Base-by-base conservation (phyloP, 2,888 invertebrate species). In the Hyles lineata region DNA sequence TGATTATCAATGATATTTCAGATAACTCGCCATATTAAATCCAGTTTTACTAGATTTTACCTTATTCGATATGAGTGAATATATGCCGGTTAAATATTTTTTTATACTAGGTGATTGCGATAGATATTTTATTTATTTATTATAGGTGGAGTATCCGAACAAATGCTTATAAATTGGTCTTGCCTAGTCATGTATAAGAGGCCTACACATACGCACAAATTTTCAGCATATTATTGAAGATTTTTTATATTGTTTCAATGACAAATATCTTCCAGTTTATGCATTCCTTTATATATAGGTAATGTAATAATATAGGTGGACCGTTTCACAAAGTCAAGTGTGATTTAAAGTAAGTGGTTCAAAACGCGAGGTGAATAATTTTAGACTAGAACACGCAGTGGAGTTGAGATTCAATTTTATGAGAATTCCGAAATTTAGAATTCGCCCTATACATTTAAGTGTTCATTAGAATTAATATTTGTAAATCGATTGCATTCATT, bases 381-480 rank as follows among this genome's bases (percentile, higher is more conserved):
- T 83, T 90, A 92, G 89, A 83, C 79, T 89, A 90, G 87, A 85
- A 82, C 84, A 86, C 84, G 81, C 86, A 87, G 87, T 88, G 85
- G 43, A 87, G 86, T 83, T 87, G 89, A 90, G 85, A 88, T 93
- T 92, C 90, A 90, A 92, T 92, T 92, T 91, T 90, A 91, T 81
- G 83, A 86, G 90, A 88, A 87, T 87, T 87, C 82, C 80, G 81
- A 86, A 83, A 88, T 82, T 86, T 90, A 89, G 90, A 85, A 84
- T 82, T 87, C 89, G 89, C 91, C 90, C 90, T 88, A 85, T 92
- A 91, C 86, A 84, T 86, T 89, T 94, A 93, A 93, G 94, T 94
- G 93, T 94, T 94, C 94, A 94, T 88, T 94, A 94, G 93, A 90
- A 76, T 90, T 89, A 90, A 88, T 90, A 89, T 86, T 89, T 91